Evolutionary conservation across 2,113 vertebrate genomes (phyloP).

Genomic region (Saccopteryx leptura): DNA sequence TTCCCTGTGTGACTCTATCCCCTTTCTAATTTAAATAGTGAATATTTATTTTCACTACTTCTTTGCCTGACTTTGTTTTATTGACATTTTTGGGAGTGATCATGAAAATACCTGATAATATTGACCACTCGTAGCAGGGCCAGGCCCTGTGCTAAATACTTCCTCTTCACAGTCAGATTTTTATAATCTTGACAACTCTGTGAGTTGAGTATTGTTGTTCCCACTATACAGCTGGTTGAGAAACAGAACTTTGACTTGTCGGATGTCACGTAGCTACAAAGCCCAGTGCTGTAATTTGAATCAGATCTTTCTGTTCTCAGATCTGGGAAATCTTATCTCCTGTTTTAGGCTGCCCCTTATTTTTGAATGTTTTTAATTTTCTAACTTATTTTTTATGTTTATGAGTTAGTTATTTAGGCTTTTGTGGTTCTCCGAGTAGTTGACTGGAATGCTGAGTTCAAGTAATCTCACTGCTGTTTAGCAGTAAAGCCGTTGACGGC

Average conservation of each 20-base stretch:
- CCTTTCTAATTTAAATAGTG: constrained; percentile 27
- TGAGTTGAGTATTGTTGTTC: not conserved
- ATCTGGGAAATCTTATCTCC: not conserved
- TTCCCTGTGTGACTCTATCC: constrained; percentile 27
- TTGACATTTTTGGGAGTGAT: constrained; percentile 18
- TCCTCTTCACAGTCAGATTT: not conserved
- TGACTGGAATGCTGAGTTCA: constrained; percentile 3
- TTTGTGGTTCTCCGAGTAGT: not conserved
- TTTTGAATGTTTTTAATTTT: constrained; percentile 27
- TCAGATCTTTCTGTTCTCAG: not conserved
- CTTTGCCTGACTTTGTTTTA: not conserved
- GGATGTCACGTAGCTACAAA: not conserved
- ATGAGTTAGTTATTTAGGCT: not conserved
- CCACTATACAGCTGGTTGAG: constrained; percentile 9
- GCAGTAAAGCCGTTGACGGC: not conserved
- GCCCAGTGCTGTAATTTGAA: not conserved
- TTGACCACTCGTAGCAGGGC: not conserved
- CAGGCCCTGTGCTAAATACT: not conserved
- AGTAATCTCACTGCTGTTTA: not conserved
- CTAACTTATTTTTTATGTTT: not conserved
- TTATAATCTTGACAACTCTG: not conserved
- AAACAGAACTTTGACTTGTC: not conserved
- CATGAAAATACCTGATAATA: not conserved
- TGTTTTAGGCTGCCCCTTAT: not conserved
- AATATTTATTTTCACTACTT: not conserved